Conservation (phyloP, 1,140 invertebrate species). For the Piezodorus guildinii region DNA sequence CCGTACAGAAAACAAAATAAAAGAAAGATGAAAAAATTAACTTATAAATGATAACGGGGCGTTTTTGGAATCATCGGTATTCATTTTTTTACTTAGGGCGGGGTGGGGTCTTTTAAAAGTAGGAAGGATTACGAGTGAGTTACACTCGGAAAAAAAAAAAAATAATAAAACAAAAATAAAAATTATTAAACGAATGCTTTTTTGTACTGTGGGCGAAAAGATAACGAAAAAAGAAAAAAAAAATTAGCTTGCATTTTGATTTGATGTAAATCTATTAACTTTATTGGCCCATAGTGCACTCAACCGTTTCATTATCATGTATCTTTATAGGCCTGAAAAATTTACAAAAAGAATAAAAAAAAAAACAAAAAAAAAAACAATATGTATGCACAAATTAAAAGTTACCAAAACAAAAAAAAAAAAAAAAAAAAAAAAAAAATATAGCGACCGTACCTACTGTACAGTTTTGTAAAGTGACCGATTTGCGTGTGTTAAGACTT, state of each 20-base stretch:
- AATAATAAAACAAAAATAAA: no score
- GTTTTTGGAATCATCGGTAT: conserved; percentile 14
- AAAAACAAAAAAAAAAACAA: conserved; percentile 6
- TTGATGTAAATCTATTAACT: conserved; percentile 13
- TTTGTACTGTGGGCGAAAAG: conserved; percentile 10
- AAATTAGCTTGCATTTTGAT: conserved; percentile 17
- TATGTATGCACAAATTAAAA: conserved; percentile 24
- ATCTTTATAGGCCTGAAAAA: conserved; percentile 18
- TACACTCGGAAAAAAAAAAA: conserved; percentile 6
- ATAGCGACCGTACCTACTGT: conserved; percentile 21
- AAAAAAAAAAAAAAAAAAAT: conserved; percentile 10
- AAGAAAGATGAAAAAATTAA: conserved; percentile 6
- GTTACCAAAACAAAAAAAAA: conserved; percentile 21
- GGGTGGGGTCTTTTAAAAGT: conserved; percentile 6
- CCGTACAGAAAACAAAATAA: neutral
- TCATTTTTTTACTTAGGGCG: conserved; percentile 18
- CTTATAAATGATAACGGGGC: conserved; percentile 13
- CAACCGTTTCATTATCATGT: conserved; percentile 16
- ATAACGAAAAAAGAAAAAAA: conserved; percentile 6
- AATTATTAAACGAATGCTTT: neutral
- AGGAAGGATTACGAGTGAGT: conserved; percentile 6
- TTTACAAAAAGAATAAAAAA: conserved; percentile 6
- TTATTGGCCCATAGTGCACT: conserved; percentile 17
- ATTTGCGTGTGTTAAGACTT: conserved; percentile 18
- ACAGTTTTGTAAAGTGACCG: conserved; percentile 24